Base-by-base conservation (phyloP, 1,140 invertebrate species). In the Eumaeus atala region DNA sequence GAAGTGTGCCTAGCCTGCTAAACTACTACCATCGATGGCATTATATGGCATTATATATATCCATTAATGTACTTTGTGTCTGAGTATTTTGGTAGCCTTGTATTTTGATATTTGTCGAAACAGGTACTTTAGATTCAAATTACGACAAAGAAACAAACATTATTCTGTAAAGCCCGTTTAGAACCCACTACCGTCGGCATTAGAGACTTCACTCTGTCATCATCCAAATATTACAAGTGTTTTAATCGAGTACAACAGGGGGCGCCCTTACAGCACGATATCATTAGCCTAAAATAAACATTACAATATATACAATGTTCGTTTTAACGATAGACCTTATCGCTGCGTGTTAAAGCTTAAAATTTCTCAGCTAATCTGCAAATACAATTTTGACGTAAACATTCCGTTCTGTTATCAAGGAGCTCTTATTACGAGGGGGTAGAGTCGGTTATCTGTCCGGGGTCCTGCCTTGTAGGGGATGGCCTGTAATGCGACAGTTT, bases 401-500 rank as follows among this genome's bases (percentile, higher is more conserved):
- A 50, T 18, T 18, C 62, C 66, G 63, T 52, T n/a, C 56, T 68
- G 51, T 48, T 34, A 53, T 58, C 54, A 14, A 49, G 16, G 16
- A 40, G 51, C 51, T 60, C 63, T 56, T 78, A 70, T 61, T 58
- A 33, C 44, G 11, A 12, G 11, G 53, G 42, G 21, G 51, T 70
- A 79, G 60, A 65, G 78, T 70, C 62, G 51, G 52, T 40, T 68
- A 68, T 82, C 44, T 66, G 2, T 61, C 63, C 55, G 34, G 40
- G 12, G 48, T 17, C 52, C 61, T 67, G 73, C 72, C 72, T 59
- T 64, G 72, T 66, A 67, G 69, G 70, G 70, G 73, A 74, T 76
- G 71, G 65, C 67, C 71, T 64, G 72, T 85, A 85, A 85, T 85
- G 75, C 77, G 82, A 85, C 79, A 83, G 79, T 85, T 85, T 82